Percentiles rank a stretch among this genome's conserved stretches.
Evolutionary conservation across 2,113 vertebrate genomes (phyloP).

Genomic region (Gymnarchus niloticus): DNA sequence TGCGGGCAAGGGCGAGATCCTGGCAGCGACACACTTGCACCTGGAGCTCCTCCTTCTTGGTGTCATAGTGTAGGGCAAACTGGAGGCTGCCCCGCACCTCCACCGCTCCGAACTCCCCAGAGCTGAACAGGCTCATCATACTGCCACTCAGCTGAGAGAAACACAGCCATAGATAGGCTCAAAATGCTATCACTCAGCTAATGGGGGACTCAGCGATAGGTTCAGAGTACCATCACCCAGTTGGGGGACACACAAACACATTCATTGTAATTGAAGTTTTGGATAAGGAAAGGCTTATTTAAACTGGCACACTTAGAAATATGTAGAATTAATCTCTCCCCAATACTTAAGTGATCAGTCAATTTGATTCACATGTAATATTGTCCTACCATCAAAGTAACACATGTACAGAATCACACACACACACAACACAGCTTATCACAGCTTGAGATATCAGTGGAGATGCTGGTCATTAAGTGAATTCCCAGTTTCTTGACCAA

Average conservation of each 20-base stretch:
- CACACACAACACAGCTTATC: background rate
- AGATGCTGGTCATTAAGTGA: background rate
- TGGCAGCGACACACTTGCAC: slow-evolving; percentile 78
- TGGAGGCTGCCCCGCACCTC: slow-evolving; percentile 78
- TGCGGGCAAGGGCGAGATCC: slow-evolving; percentile 76
- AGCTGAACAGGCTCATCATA: slow-evolving; percentile 84
- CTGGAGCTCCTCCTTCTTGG: slow-evolving; percentile 66
- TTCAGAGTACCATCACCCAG: background rate
- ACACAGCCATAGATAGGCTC: background rate
- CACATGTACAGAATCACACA: background rate
- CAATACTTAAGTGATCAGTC: background rate
- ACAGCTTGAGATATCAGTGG: background rate
- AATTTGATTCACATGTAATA: background rate
- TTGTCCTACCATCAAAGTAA: background rate
- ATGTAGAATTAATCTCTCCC: background rate
- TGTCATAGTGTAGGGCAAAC: slow-evolving; percentile 75
- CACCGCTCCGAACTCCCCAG: slow-evolving; percentile 71
- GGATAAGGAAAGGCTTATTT: background rate
- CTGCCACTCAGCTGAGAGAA: slow-evolving; percentile 76
- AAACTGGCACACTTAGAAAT: background rate
- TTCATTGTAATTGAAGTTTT: background rate
- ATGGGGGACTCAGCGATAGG: background rate
- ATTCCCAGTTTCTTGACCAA: background rate
- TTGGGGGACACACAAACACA: background rate
- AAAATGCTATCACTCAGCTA: background rate